A percentile compares a stretch with the other conserved stretches of the same genome.
Conservation (phyloP, 2,888 invertebrate species). For the Drosophila colorata region DNA sequence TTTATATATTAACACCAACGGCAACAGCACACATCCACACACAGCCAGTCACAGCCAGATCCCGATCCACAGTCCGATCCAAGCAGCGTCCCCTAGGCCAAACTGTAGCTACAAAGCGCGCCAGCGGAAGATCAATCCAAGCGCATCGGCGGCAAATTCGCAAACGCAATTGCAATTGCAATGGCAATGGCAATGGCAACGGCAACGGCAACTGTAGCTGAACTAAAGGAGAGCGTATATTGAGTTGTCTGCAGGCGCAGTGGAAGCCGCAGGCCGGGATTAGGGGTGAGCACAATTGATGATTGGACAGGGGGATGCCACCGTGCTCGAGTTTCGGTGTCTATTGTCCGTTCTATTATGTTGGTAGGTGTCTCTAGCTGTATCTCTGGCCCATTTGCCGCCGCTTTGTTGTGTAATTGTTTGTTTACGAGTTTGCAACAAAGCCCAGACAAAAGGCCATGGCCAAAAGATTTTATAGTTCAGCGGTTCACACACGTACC, state of each 20-base stretch:
- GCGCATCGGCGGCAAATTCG: conserved; percentile 59
- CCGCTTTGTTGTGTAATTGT: conserved; percentile 74
- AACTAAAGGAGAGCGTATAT: conserved; percentile 45
- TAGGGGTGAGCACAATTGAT: conserved; percentile 51
- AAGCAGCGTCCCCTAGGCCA: conserved; percentile 15
- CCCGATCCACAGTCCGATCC: neutral
- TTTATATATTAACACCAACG: conserved; percentile 67
- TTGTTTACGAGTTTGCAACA: conserved; percentile 73
- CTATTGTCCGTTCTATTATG: conserved; percentile 54
- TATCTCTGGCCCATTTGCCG: conserved; percentile 60
- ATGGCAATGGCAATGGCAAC: conserved; percentile 50
- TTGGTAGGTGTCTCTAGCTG: conserved; percentile 66
- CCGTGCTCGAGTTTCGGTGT: conserved; percentile 62
- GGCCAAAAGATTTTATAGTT: conserved; percentile 69
- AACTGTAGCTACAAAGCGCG: conserved; percentile 8
- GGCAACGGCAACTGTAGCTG: conserved; percentile 63
- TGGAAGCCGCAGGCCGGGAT: conserved; percentile 79
- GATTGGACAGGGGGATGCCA: conserved; percentile 55
- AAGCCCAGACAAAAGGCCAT: conserved; percentile 68
- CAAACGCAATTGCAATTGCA: conserved; percentile 53
- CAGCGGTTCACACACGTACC: conserved; percentile 72
- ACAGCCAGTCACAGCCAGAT: no score
- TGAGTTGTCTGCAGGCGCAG: conserved; percentile 57
- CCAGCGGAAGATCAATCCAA: conserved; percentile 51
- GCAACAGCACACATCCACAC: no score